Conservation (phyloP, 2,113 vertebrate species). For the Epinephelus lanceolatus region DNA sequence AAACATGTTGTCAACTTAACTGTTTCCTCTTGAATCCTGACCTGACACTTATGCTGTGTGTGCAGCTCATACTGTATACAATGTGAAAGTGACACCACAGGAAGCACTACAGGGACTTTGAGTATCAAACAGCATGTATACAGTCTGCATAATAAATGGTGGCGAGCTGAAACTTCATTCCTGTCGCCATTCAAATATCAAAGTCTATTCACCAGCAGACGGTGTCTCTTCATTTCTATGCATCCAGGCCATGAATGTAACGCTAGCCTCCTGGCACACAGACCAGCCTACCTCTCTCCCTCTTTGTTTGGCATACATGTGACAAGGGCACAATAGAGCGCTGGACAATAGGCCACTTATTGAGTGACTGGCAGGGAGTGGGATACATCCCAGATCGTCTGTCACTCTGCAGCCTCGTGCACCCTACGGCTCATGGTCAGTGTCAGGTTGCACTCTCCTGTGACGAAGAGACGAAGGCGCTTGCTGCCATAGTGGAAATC, state of each 20-base stretch:
- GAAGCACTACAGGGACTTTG: background rate
- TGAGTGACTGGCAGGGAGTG: constrained; percentile 76
- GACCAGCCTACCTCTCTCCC: constrained; percentile 62
- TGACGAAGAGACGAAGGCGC: constrained; percentile 34
- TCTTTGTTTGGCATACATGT: constrained; percentile 75
- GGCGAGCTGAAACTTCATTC: constrained; percentile 34
- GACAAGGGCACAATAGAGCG: constrained; percentile 73
- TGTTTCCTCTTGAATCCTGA: background rate
- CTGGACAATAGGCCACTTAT: constrained; percentile 78
- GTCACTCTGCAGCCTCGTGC: constrained; percentile 67
- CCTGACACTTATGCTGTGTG: background rate
- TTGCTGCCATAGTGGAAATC: constrained; percentile 62
- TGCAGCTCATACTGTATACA: background rate
- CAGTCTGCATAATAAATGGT: constrained; percentile 5
- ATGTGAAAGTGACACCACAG: background rate
- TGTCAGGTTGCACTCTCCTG: constrained; percentile 68
- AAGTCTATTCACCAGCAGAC: constrained; percentile 43
- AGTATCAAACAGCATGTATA: constrained; percentile 9
- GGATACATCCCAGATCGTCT: constrained; percentile 71
- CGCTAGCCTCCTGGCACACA: constrained; percentile 66
- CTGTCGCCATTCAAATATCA: constrained; percentile 53
- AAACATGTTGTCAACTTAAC: background rate
- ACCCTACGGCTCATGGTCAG: constrained; percentile 49
- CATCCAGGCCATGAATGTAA: constrained; percentile 69
- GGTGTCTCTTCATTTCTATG: constrained; percentile 60